These are phyloP conservation scores for Falco cherrug DNA, from an alignment of 2,797 vertebrate species.

Conservation along the genomic window DNA sequence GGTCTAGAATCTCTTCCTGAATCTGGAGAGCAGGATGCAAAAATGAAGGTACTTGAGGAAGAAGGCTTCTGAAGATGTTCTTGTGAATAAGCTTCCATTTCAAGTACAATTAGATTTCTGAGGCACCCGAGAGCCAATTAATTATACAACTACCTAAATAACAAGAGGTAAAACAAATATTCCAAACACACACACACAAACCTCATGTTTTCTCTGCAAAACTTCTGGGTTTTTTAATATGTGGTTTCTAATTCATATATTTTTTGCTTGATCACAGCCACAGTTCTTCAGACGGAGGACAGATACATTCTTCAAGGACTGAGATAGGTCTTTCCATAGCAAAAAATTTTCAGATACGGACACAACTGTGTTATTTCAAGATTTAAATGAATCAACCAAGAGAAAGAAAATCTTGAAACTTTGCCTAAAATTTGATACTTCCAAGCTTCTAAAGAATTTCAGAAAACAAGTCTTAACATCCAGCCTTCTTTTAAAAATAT, in stretches of 20 bases:
- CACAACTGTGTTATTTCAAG: neutral
- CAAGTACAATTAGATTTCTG: neutral
- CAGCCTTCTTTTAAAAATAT: neutral
- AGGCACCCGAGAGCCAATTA: neutral
- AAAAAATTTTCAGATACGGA: neutral
- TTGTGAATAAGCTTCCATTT: neutral
- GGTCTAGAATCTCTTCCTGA: neutral
- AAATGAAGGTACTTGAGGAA: neutral
- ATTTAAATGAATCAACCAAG: neutral
- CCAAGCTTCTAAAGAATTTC: neutral
- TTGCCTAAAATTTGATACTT: neutral
- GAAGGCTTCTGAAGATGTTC: neutral
- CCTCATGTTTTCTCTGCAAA: neutral
- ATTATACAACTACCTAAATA: neutral
- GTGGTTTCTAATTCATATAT: neutral
- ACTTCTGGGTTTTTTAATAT: neutral
- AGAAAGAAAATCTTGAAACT: neutral
- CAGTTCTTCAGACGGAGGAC: neutral
- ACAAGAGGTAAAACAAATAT: neutral
- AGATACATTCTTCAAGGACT: neutral
- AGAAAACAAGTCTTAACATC: neutral
- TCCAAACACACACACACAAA: fast-evolving
- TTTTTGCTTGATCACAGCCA: neutral
- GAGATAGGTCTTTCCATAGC: neutral
- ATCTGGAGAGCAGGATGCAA: neutral